phyloP scores from a whole-genome alignment of 2,113 vertebrate species.

The Pungitius pungitius region DNA sequence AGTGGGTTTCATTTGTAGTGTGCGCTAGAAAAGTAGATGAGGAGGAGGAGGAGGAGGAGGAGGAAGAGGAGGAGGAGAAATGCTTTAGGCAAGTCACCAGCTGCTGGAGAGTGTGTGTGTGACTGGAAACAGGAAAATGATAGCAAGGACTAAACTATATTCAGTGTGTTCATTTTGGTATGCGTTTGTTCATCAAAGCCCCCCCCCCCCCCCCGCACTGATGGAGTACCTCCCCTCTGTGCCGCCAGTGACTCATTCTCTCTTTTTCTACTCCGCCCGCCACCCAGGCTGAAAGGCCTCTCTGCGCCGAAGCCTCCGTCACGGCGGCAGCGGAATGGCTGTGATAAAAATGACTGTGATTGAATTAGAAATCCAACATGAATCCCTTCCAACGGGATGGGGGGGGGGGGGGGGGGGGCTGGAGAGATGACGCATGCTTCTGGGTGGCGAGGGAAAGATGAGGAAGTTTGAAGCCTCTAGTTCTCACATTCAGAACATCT shows the following conservation, averaged over 20 bases:
- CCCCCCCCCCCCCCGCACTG: not conserved
- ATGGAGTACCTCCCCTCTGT: not conserved
- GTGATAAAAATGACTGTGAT: conserved; percentile 55
- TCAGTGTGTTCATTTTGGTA: not conserved
- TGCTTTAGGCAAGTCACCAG: not conserved
- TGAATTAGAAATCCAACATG: conserved; percentile 40
- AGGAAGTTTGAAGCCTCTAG: not conserved
- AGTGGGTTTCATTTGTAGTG: not conserved
- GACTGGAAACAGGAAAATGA: not conserved
- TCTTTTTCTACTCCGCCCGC: not conserved
- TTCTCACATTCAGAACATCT: not conserved
- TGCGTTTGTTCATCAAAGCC: not conserved
- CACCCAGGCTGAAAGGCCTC: conserved; percentile 40
- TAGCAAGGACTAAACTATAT: not conserved
- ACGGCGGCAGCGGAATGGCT: conserved; percentile 16
- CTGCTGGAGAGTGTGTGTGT: not conserved
- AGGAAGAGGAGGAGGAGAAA: not conserved
- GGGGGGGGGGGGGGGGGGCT: conserved; percentile 22
- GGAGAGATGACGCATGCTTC: conserved; percentile 59
- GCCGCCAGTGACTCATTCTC: conserved; percentile 44
- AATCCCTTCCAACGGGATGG: conserved; percentile 39
- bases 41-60: not conserved
- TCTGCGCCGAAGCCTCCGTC: conserved; percentile 39
- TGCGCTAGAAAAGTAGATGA: not conserved
- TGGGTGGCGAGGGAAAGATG: conserved; percentile 6